Base-by-base conservation (phyloP, 2,888 invertebrate genomes). In the Eupeodes luniger region DNA sequence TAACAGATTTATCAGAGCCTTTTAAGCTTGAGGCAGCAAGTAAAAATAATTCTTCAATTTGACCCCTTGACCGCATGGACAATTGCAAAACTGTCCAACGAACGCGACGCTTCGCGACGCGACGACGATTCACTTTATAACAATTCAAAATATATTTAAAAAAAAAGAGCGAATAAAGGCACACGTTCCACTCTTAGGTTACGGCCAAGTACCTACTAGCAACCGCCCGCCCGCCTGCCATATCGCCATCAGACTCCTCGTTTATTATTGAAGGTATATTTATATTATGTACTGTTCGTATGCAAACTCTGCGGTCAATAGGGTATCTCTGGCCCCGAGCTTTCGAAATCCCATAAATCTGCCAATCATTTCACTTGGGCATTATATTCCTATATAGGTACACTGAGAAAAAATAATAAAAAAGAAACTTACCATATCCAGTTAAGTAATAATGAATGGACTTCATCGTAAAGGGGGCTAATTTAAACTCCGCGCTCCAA, bases 371-470 rank as follows among this genome's bases (percentile, higher is more conserved):
- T 87, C 77, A 67, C 62, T 81, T 77, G 61, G 80, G 61, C 27
- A 74, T 36, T 40, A 19, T 59, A 9, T 47, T 51, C 34, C 53
- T 55, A 34, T 55, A 34, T 27, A 27, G 27, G 27, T 57, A 62
- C 49, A 57, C 61, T 47, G 36, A 64, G 61, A 62, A 14, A 66
- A 55, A 44, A 27, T 27, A 19, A 27, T 27, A 74, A 19, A 66
- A 55, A 53, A 40, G 6, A 61, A 36, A 69, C 55, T 47, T 47
- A 47, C 66, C 61, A 62, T 19, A 74, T 53, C 76, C 83, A 83
- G 86, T 83, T 86, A 76, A 83, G 76, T 76, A 79, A 86, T 86
- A 86, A 83, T 83, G 83, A 86, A 86, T 86, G 86, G 83, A 76
- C 83, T 69, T 27, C 27, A 49, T 69, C 74, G 66, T 44, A 75